Conservation (phyloP, 2,888 invertebrate genomes). For the Callimorpha dominula region DNA sequence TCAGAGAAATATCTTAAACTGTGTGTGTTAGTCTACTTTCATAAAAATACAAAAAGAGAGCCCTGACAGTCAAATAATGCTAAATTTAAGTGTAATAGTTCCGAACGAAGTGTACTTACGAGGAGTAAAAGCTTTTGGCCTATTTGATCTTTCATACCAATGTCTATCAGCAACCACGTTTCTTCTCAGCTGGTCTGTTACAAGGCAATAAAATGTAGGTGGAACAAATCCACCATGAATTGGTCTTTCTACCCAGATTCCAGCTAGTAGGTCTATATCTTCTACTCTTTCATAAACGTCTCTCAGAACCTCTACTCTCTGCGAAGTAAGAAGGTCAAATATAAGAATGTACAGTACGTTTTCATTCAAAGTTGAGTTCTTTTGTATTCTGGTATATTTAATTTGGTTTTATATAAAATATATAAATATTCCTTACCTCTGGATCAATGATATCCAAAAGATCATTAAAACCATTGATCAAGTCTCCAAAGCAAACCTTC, state of each 20-base stretch:
- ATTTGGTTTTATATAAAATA: too few species aligned
- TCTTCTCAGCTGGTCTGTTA: slow-evolving; percentile 94
- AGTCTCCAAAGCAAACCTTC: slow-evolving; percentile 92
- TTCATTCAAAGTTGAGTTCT: too few species aligned
- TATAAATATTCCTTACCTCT: slow-evolving; percentile 54
- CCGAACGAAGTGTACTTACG: slow-evolving; percentile 51
- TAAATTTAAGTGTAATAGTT: too few species aligned
- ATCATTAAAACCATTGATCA: slow-evolving; percentile 81
- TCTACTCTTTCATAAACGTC: slow-evolving; percentile 86
- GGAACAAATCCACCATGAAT: slow-evolving; percentile 93
- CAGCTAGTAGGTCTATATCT: slow-evolving; percentile 96
- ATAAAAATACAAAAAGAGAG: too few species aligned
- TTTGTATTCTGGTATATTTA: too few species aligned
- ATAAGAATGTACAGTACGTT: too few species aligned
- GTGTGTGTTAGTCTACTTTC: too few species aligned
- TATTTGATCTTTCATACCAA: slow-evolving; percentile 87
- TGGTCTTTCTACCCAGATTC: slow-evolving; percentile 93
- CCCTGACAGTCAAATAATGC: too few species aligned
- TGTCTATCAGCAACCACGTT: slow-evolving; percentile 93
- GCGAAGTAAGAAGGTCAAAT: slow-evolving; percentile 2
- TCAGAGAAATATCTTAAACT: too few species aligned
- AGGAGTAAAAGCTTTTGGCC: slow-evolving; percentile 67
- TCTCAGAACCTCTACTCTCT: slow-evolving; percentile 67
- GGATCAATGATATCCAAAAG: slow-evolving; percentile 50
- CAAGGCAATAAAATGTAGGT: slow-evolving; percentile 95